Percentiles rank a stretch among this genome's conserved stretches.
Evolutionary conservation across 2,888 invertebrate species (phyloP).

Genomic region (Himalopsyche japonica): DNA sequence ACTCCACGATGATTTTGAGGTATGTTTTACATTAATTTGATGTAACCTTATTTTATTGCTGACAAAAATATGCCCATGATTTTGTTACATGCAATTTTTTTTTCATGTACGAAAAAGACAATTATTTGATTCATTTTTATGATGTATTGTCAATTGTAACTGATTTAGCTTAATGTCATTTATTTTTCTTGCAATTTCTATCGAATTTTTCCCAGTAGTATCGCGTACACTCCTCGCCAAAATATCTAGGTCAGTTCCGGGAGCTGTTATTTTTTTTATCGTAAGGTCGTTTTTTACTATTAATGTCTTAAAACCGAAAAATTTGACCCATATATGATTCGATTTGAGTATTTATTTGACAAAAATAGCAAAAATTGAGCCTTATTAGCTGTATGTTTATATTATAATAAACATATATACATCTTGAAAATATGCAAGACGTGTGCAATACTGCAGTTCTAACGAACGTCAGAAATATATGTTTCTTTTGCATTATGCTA

Average conservation of each 20-base stretch:
- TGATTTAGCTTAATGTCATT: not conserved
- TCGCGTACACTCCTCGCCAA: conserved; percentile 7
- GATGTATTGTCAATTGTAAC: too few relatives aligned
- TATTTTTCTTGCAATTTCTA: not conserved
- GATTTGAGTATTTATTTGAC: not conserved
- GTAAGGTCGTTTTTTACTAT: not conserved
- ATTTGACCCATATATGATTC: not conserved
- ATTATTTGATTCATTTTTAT: too few relatives aligned
- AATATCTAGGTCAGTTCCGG: conserved; percentile 30
- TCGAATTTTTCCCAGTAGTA: not conserved
- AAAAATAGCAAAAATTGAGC: not conserved
- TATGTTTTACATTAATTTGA: conserved; percentile 5
- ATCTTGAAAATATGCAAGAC: not conserved
- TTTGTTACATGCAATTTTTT: too few relatives aligned
- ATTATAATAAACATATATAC: not conserved
- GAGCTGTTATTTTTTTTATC: not conserved
- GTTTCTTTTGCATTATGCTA: too few relatives aligned
- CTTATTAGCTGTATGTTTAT: not conserved
- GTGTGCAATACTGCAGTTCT: not conserved
- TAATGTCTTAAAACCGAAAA: not conserved
- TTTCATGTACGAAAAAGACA: too few relatives aligned
- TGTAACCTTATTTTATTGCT: too few relatives aligned
- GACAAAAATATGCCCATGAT: too few relatives aligned
- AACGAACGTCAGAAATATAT: too few relatives aligned
- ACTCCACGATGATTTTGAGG: conserved; percentile 40